These are phyloP conservation scores for Delphinapterus leucas DNA, from an alignment of 2,113 vertebrate species.

Conservation along the genomic window DNA sequence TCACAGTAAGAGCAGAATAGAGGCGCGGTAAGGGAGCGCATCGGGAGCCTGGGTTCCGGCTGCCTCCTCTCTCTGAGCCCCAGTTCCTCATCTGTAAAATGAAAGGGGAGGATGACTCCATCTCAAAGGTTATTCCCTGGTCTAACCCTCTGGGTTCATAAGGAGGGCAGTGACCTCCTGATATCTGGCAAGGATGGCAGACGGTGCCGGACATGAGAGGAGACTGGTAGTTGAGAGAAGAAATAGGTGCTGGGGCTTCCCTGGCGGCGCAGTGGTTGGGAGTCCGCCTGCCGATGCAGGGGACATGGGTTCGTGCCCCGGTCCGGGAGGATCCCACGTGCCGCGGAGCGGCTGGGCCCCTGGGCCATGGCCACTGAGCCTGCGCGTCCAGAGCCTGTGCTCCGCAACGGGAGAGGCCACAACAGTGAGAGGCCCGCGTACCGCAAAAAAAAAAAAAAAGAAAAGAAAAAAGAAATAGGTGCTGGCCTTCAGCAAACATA, in stretches of 20 bases:
- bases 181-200: background rate
- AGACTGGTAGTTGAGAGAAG: background rate
- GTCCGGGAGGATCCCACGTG: too few species aligned
- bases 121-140: background rate
- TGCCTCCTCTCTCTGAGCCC: background rate
- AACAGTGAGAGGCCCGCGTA: too few species aligned
- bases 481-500: background rate
- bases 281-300: too few species aligned
- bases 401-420: too few species aligned
- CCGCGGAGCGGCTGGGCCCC: too few species aligned
- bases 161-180: background rate
- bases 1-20: background rate
- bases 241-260: background rate
- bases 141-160: background rate
- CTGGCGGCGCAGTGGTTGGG: too few species aligned
- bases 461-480: background rate
- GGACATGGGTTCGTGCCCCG: too few species aligned
- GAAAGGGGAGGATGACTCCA: background rate
- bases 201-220: background rate
- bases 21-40: background rate
- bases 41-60: background rate
- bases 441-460: too few species aligned
- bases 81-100: background rate
- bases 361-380: too few species aligned
- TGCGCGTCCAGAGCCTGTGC: too few species aligned